A percentile compares a stretch with the other conserved stretches of the same genome.
Conservation (phyloP, 2,797 vertebrate species). For the Tiaroga cobitis region DNA sequence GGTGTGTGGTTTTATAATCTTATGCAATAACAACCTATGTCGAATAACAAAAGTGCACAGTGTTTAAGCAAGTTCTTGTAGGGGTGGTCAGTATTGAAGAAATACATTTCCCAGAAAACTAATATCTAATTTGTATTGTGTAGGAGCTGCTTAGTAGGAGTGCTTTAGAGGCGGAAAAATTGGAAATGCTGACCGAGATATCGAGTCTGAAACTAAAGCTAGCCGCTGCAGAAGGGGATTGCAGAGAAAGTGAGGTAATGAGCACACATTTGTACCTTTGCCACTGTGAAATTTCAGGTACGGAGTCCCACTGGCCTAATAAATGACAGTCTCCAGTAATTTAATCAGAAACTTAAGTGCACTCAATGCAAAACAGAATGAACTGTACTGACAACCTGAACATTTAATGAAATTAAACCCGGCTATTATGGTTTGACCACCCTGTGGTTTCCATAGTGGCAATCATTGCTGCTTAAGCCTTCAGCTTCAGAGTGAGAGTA, state of each 20-base stretch:
- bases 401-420: slow-evolving; percentile 21
- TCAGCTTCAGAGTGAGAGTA: slow-evolving; percentile 56
- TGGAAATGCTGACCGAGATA: slow-evolving; percentile 93
- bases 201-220: slow-evolving; percentile 93
- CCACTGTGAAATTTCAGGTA: background rate
- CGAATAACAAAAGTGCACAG: background rate
- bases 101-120: background rate
- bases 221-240: slow-evolving; percentile 85
- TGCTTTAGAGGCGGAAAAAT: slow-evolving; percentile 92
- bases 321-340: background rate
- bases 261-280: background rate
- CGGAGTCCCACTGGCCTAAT: background rate
- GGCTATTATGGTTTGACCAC: slow-evolving; percentile 29
- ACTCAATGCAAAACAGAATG: slow-evolving; percentile 7
- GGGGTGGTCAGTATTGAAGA: background rate
- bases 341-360: slow-evolving; percentile 1
- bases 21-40: background rate
- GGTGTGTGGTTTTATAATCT: slow-evolving; percentile 70
- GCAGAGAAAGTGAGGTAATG: slow-evolving; percentile 86
- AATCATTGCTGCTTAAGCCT: slow-evolving; percentile 59
- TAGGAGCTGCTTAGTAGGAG: slow-evolving; percentile 91
- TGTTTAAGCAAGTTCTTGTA: background rate
- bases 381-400: background rate
- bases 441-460: slow-evolving; percentile 30
- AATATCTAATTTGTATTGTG: background rate